phyloP scores from a whole-genome alignment of 2,888 invertebrate species.

The Epinotia ramella region DNA sequence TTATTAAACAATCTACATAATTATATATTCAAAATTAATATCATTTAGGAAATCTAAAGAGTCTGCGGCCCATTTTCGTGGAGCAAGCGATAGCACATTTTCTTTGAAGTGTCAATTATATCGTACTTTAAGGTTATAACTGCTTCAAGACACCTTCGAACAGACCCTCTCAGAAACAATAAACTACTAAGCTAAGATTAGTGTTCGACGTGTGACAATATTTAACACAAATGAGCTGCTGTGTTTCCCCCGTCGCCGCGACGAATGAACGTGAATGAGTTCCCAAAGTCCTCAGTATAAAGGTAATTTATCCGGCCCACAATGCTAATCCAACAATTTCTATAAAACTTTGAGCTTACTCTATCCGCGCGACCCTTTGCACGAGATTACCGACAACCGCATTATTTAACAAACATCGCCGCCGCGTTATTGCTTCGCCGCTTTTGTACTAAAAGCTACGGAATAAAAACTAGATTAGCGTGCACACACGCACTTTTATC shows the following conservation, averaged over 20 bases:
- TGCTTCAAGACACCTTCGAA: too few species aligned
- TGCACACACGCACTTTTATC: slow-evolving; percentile 38
- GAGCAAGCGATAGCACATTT: too few species aligned
- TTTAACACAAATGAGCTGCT: slow-evolving; percentile 20
- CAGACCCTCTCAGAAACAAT: not conserved
- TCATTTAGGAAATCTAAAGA: too few species aligned
- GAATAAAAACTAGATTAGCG: slow-evolving; percentile 43
- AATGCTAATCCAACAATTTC: slow-evolving; percentile 43
- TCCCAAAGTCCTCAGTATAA: slow-evolving; percentile 28
- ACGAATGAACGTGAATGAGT: slow-evolving; percentile 33
- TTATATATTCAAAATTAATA: too few species aligned
- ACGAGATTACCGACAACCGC: slow-evolving; percentile 42
- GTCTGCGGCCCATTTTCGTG: too few species aligned
- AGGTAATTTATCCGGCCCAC: slow-evolving; percentile 45
- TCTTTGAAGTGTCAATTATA: too few species aligned
- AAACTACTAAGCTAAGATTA: not conserved
- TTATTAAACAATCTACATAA: too few species aligned
- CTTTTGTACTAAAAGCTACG: not conserved
- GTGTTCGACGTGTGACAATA: not conserved
- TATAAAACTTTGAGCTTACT: slow-evolving; percentile 38
- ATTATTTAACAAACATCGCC: slow-evolving; percentile 33
- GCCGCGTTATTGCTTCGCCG: not conserved
- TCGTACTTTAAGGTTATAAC: too few species aligned
- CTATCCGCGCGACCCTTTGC: slow-evolving; percentile 36
- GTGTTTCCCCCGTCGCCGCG: slow-evolving; percentile 4